These are phyloP conservation scores for Agelaius phoeniceus DNA, from an alignment of 2,113 vertebrate species.

Conservation along the genomic window DNA sequence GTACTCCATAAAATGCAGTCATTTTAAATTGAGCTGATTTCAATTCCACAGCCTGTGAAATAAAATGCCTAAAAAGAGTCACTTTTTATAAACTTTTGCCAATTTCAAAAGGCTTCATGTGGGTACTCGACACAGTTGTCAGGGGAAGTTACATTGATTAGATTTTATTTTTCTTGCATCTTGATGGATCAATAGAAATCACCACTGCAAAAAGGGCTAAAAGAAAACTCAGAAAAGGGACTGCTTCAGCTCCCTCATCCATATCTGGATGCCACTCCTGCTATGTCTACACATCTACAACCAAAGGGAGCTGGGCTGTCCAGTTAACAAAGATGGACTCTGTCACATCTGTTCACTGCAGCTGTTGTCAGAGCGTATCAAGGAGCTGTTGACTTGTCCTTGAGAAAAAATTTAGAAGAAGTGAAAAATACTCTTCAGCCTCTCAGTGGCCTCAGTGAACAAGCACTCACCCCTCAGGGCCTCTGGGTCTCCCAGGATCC, in stretches of 20 bases:
- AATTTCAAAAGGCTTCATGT: neutral
- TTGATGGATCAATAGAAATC: neutral
- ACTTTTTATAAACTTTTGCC: neutral
- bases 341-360: neutral
- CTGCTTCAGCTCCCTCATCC: neutral
- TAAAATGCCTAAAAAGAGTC: neutral
- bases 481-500: conserved; percentile 93
- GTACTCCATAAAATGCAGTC: neutral
- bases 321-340: neutral
- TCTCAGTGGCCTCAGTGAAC: neutral
- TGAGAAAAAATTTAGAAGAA: neutral
- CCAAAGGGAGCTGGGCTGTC: neutral
- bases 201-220: neutral
- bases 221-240: neutral
- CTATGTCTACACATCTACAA: neutral
- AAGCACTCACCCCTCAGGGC: conserved; percentile 85
- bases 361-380: neutral
- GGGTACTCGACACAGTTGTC: fast-evolving
- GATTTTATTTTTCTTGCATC: neutral
- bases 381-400: neutral
- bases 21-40: neutral
- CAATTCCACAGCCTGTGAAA: neutral
- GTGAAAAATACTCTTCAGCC: neutral
- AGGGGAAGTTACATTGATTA: neutral
- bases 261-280: neutral